Evolutionary conservation across 2,888 invertebrate species (phyloP).

Genomic region (Dicyrtoma fusca): DNA sequence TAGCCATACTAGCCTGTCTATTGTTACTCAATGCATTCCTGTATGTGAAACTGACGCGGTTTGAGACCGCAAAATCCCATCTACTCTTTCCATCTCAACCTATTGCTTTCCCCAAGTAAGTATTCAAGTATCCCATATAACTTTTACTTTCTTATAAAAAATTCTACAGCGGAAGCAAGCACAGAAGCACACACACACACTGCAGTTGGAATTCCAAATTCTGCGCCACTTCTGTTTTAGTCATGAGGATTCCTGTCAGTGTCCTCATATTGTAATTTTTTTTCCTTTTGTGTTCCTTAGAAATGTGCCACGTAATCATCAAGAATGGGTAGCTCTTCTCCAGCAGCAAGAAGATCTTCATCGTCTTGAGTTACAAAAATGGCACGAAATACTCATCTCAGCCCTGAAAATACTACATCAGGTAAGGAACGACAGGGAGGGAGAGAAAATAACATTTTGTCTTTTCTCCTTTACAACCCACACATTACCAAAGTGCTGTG

Average conservation of each 20-base stretch:
- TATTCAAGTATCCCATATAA: background rate
- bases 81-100: conserved; percentile 50
- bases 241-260: conserved; percentile 54
- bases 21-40: conserved; percentile 75
- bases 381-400: conserved; percentile 66
- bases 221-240: conserved; percentile 61
- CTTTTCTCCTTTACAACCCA: too few relatives aligned
- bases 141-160: background rate
- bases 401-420: conserved; percentile 60
- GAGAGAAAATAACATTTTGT: background rate
- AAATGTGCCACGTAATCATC: conserved; percentile 72
- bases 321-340: conserved; percentile 79
- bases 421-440: conserved; percentile 36
- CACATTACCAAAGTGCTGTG: too few relatives aligned
- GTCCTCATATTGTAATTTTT: too few relatives aligned
- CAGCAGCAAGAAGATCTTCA: conserved; percentile 80
- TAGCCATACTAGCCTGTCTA: conserved; percentile 68
- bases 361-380: conserved; percentile 77
- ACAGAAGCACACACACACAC: too few relatives aligned
- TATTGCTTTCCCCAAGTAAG: conserved; percentile 52
- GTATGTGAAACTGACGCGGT: conserved; percentile 71
- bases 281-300: conserved; percentile 64
- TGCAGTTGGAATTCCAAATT: too few relatives aligned
- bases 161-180: too few relatives aligned
- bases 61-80: conserved; percentile 65